phyloP scores from a whole-genome alignment of 2,797 vertebrate species.

The Lutjanus campechanus region DNA sequence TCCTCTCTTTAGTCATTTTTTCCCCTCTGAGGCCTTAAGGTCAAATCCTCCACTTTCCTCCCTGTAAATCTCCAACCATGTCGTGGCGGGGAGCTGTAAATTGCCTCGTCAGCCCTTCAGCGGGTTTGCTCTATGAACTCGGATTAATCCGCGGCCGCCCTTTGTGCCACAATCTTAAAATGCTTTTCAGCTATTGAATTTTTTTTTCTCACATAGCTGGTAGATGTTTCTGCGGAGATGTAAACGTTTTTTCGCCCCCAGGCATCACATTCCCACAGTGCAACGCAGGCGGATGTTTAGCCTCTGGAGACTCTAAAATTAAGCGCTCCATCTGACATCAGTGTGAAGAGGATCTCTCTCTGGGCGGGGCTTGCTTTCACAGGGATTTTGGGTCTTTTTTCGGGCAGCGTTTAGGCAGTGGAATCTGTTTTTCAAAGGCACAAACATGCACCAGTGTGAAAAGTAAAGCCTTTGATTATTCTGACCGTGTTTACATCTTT shows the following conservation, averaged over 20 bases:
- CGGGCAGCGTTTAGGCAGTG: neutral
- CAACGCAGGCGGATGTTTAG: conserved; percentile 48
- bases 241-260: conserved; percentile 33
- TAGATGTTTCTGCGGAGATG: conserved; percentile 39
- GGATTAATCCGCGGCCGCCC: conserved; percentile 16
- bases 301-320: conserved; percentile 39
- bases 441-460: neutral
- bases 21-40: conserved; percentile 40
- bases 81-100: conserved; percentile 22
- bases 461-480: conserved; percentile 8
- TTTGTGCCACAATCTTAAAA: conserved; percentile 40
- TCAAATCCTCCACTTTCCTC: conserved; percentile 59
- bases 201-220: conserved; percentile 28
- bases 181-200: conserved; percentile 32
- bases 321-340: conserved; percentile 13
- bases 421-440: neutral
- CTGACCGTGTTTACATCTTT: neutral
- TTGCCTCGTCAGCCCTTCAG: conserved; percentile 48
- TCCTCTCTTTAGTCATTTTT: conserved; percentile 55
- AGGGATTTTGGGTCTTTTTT: neutral
- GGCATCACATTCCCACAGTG: conserved; percentile 55
- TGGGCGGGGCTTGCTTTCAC: neutral
- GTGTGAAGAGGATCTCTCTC: conserved; percentile 6
- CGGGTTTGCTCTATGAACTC: conserved; percentile 3
- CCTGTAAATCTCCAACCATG: conserved; percentile 44